phyloP scores from a whole-genome alignment of 2,888 invertebrate genomes.

The Criorhina ranunculi region DNA sequence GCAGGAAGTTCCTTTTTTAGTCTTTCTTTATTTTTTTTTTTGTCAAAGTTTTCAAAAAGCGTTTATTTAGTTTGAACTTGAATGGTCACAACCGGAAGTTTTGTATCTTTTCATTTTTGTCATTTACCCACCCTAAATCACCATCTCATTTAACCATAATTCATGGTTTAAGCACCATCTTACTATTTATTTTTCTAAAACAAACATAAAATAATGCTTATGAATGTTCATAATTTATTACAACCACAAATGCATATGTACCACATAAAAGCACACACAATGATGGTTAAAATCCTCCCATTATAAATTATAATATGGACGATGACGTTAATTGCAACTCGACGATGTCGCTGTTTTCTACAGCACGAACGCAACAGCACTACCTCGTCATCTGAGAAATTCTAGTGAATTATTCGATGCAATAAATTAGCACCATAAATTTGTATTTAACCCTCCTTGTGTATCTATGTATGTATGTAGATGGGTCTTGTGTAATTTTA shows the following conservation, averaged over 20 bases:
- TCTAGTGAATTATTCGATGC: conserved; percentile 80
- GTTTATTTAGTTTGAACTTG: no score
- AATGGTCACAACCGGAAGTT: no score
- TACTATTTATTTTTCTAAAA: conserved; percentile 7
- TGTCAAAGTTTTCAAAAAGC: background rate
- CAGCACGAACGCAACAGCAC: conserved; percentile 69
- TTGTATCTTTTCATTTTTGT: background rate
- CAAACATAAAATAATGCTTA: conserved; percentile 28
- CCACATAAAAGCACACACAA: no score
- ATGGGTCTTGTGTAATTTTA: conserved; percentile 42
- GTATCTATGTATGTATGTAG: background rate
- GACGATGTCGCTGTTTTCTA: conserved; percentile 53
- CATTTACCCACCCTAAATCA: background rate
- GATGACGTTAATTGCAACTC: conserved; percentile 78
- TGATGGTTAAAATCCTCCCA: conserved; percentile 35
- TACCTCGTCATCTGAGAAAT: conserved; percentile 70
- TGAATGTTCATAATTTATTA: conserved; percentile 59
- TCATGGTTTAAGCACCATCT: conserved; percentile 1
- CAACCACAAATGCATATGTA: conserved; percentile 18
- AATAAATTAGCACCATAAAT: conserved; percentile 82
- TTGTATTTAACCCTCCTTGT: conserved; percentile 78
- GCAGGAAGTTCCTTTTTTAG: conserved; percentile 10
- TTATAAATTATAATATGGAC: conserved; percentile 77
- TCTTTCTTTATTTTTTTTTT: background rate
- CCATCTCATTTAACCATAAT: background rate